Percentiles rank a stretch among this genome's conserved stretches.
These are phyloP conservation scores for Alosa alosa DNA, from an alignment of 2,113 vertebrate genomes.

Conservation along the genomic window DNA sequence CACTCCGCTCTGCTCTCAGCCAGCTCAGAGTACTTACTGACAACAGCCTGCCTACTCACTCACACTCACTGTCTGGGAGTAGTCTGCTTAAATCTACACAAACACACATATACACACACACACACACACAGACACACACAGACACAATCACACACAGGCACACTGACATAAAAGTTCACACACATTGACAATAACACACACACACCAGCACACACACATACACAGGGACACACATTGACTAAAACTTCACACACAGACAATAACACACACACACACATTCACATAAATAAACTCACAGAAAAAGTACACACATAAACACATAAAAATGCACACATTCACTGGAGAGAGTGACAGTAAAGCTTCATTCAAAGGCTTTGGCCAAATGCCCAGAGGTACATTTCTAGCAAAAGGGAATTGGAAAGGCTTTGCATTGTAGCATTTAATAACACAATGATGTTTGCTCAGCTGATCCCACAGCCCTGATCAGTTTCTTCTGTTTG, in stretches of 20 bases:
- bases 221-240: not conserved
- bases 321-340: not conserved
- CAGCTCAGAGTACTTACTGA: not conserved
- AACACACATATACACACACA: not conserved
- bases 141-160: not conserved
- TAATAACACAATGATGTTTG: not conserved
- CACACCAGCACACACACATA: not conserved
- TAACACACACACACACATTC: not conserved
- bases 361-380: constrained; percentile 11
- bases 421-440: not conserved
- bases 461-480: not conserved
- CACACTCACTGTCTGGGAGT: not conserved
- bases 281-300: not conserved
- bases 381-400: not conserved
- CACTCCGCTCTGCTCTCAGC: not conserved
- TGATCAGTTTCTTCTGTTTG: not conserved
- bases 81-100: not conserved
- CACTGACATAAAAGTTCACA: not conserved
- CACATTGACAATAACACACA: not conserved
- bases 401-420: not conserved
- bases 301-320: not conserved
- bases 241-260: not conserved
- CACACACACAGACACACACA: not conserved
- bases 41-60: not conserved
- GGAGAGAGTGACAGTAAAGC: not conserved